Evolutionary conservation across 1,140 invertebrate species (phyloP), one percentile per base, ranked within the genome.

Genomic region (Hirudo medicinalis): DNA sequence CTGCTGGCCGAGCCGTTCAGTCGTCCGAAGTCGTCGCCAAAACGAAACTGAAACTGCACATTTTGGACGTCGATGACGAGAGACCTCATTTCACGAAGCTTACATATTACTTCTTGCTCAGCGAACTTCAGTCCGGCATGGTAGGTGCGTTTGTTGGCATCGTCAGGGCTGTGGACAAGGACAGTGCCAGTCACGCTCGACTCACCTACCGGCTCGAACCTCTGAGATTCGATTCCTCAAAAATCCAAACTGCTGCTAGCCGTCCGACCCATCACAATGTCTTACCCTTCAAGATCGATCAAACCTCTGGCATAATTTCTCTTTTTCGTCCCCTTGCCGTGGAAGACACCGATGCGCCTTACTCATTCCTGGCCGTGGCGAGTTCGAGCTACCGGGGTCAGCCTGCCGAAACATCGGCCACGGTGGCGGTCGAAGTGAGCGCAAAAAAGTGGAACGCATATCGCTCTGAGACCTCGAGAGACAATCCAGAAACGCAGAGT

Each of bases 41-140:
- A 66, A 49, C 71, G 55, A 69, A 27, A 49, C 6, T 72, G 22
- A n/a, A 19, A 29, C 17, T 72, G 27, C 3, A 27, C 20, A 55
- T 72, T 19, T 17, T 29, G n/a, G 72, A 72, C 68, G 43, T 36
- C n/a, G 72, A 74, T 29, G 73, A 74, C 70, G 70, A 74, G 53
- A 40, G 20, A 22, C 73, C 73, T 2, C n/a, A 54, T 22, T 74
- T 74, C 32, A 32, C 40, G 17, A 54, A 60, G 20, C 29, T 17
- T 22, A 6, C 5, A 6, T 74, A 72, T 57, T 22, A 27, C 17
- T 74, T 74, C 67, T n/a, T 20, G 29, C 43, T 71, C 15, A 40
- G 27, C 27, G 73, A 74, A 40, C 29, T 54, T 40, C 49, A 71
- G 15, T 32, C 72, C 5, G 25, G 17, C 9, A 0, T 9, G 29